These are phyloP conservation scores for Corydoras maculifer DNA, from an alignment of 2,113 vertebrate genomes.

Conservation along the genomic window DNA sequence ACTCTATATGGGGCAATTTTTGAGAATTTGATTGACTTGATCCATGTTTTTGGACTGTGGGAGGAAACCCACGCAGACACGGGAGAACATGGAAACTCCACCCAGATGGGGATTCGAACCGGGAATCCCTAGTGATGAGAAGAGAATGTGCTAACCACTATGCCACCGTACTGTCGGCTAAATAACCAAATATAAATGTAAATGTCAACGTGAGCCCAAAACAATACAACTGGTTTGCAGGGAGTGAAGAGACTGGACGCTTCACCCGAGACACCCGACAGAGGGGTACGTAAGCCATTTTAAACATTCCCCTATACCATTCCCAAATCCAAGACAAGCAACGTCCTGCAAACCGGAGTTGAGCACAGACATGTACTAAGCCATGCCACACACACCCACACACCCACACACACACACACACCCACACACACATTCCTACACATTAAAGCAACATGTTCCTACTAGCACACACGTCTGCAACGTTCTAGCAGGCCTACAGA, in stretches of 20 bases:
- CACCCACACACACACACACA: constrained; percentile 39
- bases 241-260: background rate
- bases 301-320: constrained; percentile 26
- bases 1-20: no score
- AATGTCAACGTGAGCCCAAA: no score
- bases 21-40: no score
- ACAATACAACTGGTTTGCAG: no score
- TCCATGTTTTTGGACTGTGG: no score
- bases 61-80: no score
- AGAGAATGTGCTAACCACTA: no score
- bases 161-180: no score
- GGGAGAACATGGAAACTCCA: no score
- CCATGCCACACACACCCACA: constrained; percentile 55
- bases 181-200: no score
- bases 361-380: constrained; percentile 58
- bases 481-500: background rate
- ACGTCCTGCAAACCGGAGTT: constrained; percentile 51
- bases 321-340: constrained; percentile 14
- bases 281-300: constrained; percentile 60
- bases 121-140: no score
- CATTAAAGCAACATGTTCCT: constrained; percentile 56
- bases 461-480: constrained; percentile 48
- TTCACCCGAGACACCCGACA: constrained; percentile 21
- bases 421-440: constrained; percentile 58
- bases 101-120: no score